Base-by-base conservation (phyloP, 2,797 vertebrate genomes). In the Alauda arvensis region DNA sequence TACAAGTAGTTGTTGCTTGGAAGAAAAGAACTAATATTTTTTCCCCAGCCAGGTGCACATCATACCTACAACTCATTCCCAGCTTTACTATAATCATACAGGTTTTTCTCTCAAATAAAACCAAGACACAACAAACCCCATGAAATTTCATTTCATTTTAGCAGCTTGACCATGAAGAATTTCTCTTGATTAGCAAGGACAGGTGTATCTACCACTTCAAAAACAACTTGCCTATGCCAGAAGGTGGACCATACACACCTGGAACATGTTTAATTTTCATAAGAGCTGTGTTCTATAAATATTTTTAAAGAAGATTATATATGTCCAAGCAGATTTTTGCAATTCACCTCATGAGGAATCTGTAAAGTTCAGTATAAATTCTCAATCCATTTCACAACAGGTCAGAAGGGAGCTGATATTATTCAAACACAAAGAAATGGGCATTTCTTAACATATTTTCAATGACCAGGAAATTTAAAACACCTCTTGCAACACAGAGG, bases 201-300 rank as follows among this genome's bases (percentile, higher is more conserved):
- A 96, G 92, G 95, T 96, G 91, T 85, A 93, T 68, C 74, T 77
- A 75, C 42, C 72, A 93, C 87, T 93, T 85, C 86, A 88, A 91
- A 94, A 93, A 37, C 60, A 83, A 85, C 26, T 86, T 79, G 39
- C 56, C 69, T 69, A 31, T 81, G 79, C 63, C 62, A 88, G 48
- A 92, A 88, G 39, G 85, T 80, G 59, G 66, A 89, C 69, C 52
- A 67, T 60, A 77, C 76, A 92, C 95, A 96, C 95, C 94, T 96
- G 95, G 95, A 96, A 94, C 69, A 92, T 88, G 94, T 96, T 95
- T 94, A 89, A 94, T 88, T 95, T 95, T 95, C 94, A 91, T 96
- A 94, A 95, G 63, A 90, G 33, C 71, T 85, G 56, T 77, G 45
- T 92, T 94, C 90, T 88, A 94, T 89, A 95, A 93, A 95, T 94